A percentile compares a stretch with the other conserved stretches of the same genome.
Conservation (phyloP, 2,113 vertebrate genomes). For the Proterorhinus semilunaris region DNA sequence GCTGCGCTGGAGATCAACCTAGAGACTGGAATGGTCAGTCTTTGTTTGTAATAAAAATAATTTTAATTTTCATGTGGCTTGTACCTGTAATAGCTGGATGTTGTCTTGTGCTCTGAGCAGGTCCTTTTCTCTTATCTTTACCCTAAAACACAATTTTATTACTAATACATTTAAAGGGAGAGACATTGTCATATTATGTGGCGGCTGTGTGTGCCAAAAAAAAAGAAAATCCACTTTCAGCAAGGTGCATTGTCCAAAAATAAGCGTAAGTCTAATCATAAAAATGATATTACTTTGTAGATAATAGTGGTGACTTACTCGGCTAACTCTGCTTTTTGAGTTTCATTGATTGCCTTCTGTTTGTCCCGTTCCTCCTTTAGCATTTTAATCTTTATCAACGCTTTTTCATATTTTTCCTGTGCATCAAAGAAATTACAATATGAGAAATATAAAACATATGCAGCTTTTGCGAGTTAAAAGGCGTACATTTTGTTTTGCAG, state of each 20-base stretch:
- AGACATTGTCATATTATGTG: no score
- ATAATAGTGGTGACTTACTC: slow-evolving; percentile 49
- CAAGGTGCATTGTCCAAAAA: no score
- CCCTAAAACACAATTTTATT: slow-evolving; percentile 38
- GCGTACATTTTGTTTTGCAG: slow-evolving; percentile 28
- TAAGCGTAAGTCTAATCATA: neutral
- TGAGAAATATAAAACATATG: neutral
- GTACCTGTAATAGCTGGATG: slow-evolving; percentile 69
- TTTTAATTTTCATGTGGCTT: neutral
- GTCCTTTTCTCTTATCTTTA: slow-evolving; percentile 55
- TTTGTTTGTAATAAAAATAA: neutral
- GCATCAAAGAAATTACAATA: neutral
- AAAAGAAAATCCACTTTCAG: no score
- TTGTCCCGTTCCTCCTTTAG: slow-evolving; percentile 54
- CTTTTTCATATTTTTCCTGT: slow-evolving; percentile 60
- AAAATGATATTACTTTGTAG: neutral
- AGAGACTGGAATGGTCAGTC: neutral
- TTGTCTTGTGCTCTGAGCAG: slow-evolving; percentile 53
- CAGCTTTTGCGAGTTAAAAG: neutral
- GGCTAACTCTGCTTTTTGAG: slow-evolving; percentile 49
- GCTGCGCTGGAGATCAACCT: slow-evolving; percentile 74
- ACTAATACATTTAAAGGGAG: neutral
- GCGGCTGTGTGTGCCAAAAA: no score
- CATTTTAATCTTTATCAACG: slow-evolving; percentile 59
- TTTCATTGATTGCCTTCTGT: slow-evolving; percentile 27